phyloP scores from a whole-genome alignment of 2,888 invertebrate genomes.

The Agapostemon virescens region DNA sequence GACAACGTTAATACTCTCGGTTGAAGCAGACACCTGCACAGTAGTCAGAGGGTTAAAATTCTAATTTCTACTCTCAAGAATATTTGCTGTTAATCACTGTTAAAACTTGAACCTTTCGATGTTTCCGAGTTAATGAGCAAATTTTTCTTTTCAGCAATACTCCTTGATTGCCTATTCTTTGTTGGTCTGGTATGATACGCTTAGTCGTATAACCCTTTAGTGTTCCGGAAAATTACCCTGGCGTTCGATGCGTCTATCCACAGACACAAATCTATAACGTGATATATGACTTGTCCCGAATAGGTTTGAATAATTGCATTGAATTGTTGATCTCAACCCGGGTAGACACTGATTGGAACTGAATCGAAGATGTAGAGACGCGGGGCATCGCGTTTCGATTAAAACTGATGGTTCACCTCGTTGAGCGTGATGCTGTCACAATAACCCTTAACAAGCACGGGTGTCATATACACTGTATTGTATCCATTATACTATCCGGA shows the following conservation, averaged over 20 bases:
- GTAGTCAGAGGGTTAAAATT: too few relatives aligned
- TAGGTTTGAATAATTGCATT: slow-evolving; percentile 3
- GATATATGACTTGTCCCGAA: not conserved
- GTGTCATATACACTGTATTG: not conserved
- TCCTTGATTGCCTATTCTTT: not conserved
- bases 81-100: not conserved
- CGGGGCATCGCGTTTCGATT: not conserved
- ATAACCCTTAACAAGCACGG: not conserved
- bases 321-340: slow-evolving; percentile 13
- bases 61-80: not conserved
- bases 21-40: too few relatives aligned
- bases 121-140: not conserved
- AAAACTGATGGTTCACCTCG: slow-evolving; percentile 2
- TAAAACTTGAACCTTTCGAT: not conserved
- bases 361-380: not conserved
- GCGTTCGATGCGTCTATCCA: not conserved
- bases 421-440: not conserved
- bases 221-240: not conserved
- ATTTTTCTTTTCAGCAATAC: not conserved
- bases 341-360: slow-evolving; percentile 15
- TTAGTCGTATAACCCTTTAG: not conserved
- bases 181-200: not conserved
- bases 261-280: not conserved
- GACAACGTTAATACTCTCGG: too few relatives aligned
- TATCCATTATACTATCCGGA: not conserved